phyloP scores from a whole-genome alignment of 2,113 vertebrate species.

The Tringa solitaria region DNA sequence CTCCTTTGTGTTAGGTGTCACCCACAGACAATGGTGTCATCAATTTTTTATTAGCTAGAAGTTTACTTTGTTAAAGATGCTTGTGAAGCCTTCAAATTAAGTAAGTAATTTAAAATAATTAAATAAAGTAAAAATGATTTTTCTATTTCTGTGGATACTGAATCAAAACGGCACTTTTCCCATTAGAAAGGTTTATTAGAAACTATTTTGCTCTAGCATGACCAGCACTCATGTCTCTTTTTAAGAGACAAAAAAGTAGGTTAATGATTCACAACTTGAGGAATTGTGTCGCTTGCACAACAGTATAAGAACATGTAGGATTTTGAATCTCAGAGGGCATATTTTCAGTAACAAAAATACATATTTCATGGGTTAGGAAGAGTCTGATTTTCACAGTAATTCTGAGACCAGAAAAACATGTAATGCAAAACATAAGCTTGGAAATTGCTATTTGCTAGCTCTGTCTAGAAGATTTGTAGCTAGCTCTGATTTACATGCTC shows the following conservation, averaged over 20 bases:
- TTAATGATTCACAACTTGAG: constrained; percentile 48
- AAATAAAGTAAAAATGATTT: background rate
- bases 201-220: background rate
- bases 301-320: background rate
- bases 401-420: background rate
- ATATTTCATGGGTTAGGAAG: background rate
- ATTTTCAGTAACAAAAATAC: background rate
- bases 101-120: background rate
- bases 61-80: constrained; percentile 6
- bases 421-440: constrained; percentile 48
- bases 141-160: background rate
- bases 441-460: constrained; percentile 62
- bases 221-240: background rate
- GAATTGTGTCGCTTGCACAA: background rate
- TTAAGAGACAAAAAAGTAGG: constrained; percentile 3
- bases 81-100: background rate
- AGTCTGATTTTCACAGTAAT: constrained; percentile 24
- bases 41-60: background rate
- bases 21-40: background rate
- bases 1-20: background rate
- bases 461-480: constrained; percentile 52
- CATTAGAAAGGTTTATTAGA: background rate
- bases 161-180: background rate
- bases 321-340: background rate
- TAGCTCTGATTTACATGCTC: constrained; percentile 44